Conservation (phyloP, 1,140 invertebrate genomes). For the Luehdorfia chinensis region DNA sequence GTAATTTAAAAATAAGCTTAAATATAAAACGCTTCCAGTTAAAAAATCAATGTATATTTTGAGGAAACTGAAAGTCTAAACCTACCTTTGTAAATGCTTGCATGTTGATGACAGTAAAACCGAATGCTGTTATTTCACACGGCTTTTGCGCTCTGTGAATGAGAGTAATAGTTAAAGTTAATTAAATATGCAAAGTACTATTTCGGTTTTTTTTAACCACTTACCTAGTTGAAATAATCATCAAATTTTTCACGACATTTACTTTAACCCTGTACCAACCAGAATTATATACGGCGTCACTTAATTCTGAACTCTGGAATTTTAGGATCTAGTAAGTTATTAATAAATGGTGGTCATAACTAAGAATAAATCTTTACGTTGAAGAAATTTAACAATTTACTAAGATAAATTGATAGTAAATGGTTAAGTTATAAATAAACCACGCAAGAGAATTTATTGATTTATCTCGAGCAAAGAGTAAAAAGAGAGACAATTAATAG, state of each 20-base stretch:
- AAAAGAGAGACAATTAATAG: too few species aligned
- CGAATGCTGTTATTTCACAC: slow-evolving; percentile 36
- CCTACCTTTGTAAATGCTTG: slow-evolving; percentile 29
- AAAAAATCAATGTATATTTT: not conserved
- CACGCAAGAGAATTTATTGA: too few species aligned
- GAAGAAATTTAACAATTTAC: too few species aligned
- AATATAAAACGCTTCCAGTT: slow-evolving; percentile 9
- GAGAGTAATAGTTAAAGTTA: not conserved
- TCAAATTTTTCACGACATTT: slow-evolving; percentile 26
- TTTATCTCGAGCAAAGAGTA: too few species aligned
- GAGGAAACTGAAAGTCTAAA: too few species aligned
- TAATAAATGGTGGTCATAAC: not conserved
- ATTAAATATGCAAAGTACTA: not conserved
- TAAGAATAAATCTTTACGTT: too few species aligned
- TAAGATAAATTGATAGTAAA: too few species aligned
- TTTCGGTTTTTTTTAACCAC: not conserved
- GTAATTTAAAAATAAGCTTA: slow-evolving; percentile 22
- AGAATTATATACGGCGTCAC: slow-evolving; percentile 31
- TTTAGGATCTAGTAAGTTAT: not conserved
- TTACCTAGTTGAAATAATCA: slow-evolving; percentile 36
- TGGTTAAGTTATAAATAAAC: too few species aligned
- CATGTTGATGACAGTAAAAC: slow-evolving; percentile 36
- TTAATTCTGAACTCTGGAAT: slow-evolving; percentile 33
- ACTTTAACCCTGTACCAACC: slow-evolving; percentile 31
- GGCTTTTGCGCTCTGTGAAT: slow-evolving; percentile 39